phyloP scores from a whole-genome alignment of 2,113 vertebrate species.

The Neotragus pygmaeus region DNA sequence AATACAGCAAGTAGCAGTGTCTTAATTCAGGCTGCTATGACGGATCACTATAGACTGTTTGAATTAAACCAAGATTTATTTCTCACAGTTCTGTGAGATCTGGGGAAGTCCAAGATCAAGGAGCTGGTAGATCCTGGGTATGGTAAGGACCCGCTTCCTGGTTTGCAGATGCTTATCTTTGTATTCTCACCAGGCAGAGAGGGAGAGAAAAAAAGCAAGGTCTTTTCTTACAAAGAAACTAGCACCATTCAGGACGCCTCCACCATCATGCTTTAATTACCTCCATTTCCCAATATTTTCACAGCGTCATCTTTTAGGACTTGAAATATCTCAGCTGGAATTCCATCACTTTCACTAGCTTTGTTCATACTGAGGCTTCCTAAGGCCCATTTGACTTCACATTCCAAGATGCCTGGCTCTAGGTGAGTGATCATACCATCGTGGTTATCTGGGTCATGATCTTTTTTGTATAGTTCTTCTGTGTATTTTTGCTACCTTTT shows the following conservation, averaged over 20 bases:
- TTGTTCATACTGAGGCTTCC: not conserved
- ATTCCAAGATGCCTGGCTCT: not conserved
- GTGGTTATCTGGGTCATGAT: not conserved
- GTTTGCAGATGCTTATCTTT: not conserved
- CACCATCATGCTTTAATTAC: not conserved
- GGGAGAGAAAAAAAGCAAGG: not conserved
- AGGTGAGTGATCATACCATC: not conserved
- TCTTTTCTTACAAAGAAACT: not conserved
- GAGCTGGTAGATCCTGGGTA: not conserved
- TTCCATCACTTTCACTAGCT: not conserved
- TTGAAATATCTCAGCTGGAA: not conserved
- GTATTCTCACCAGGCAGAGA: not conserved
- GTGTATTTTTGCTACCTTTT: not conserved
- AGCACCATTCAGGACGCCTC: not conserved
- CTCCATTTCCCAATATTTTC: not conserved
- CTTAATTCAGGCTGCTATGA: not conserved
- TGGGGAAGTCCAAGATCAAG: not conserved
- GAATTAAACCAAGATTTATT: not conserved
- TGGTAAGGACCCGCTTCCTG: not conserved
- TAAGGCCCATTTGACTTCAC: not conserved
- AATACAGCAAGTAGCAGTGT: not conserved
- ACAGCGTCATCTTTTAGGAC: not conserved
- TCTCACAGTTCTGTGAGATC: not conserved
- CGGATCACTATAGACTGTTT: not conserved
- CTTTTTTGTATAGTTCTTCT: not conserved